Evolutionary conservation across 2,888 invertebrate species (phyloP).

Genomic region (Luperina nickerlii): DNA sequence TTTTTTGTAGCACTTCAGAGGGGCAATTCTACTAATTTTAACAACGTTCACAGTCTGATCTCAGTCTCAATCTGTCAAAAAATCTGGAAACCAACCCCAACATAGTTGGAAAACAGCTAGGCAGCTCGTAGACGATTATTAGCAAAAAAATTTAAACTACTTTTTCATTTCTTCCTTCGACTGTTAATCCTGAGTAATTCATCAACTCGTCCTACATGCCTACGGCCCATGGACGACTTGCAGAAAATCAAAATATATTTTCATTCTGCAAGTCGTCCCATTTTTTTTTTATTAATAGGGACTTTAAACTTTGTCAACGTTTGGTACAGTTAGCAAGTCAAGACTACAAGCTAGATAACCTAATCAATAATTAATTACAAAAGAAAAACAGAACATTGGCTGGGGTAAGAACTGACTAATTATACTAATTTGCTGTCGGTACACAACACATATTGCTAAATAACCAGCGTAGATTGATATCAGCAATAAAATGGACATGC

Average conservation of each 20-base stretch:
- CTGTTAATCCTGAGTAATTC: neutral
- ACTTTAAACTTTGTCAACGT: no score
- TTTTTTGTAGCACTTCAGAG: neutral
- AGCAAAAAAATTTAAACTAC: neutral
- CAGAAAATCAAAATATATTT: no score
- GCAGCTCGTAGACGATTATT: neutral
- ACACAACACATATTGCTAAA: constrained; percentile 66
- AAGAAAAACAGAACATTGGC: neutral
- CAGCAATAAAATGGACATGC: constrained; percentile 69
- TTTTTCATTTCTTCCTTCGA: neutral
- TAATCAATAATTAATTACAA: neutral
- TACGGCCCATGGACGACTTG: no score
- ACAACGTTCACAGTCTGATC: no score
- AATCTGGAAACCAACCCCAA: neutral
- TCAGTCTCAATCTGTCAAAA: no score
- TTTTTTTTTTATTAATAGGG: no score
- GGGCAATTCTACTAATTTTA: no score
- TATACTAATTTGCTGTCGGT: constrained; percentile 53
- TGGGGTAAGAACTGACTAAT: neutral
- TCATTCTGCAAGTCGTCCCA: no score
- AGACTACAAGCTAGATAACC: neutral
- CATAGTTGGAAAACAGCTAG: neutral
- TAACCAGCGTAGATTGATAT: constrained; percentile 71
- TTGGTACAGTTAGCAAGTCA: no score
- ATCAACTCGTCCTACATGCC: no score